A percentile compares a stretch with the other conserved stretches of the same genome.
These are phyloP conservation scores for Geotrupes spiniger DNA, from an alignment of 2,888 invertebrate genomes.

Conservation along the genomic window DNA sequence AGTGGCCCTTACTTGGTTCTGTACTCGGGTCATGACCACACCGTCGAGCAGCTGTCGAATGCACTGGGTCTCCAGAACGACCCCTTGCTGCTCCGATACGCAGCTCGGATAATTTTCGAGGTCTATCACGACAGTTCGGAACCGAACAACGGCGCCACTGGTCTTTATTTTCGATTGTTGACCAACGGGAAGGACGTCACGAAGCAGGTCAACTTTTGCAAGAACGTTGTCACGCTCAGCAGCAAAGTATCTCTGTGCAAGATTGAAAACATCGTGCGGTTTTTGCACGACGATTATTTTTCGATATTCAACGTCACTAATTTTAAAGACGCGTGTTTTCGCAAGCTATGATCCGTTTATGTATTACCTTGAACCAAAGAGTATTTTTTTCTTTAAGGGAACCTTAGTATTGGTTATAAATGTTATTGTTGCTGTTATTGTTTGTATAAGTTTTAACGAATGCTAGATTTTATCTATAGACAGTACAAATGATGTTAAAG, in stretches of 20 bases:
- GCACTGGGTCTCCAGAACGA: constrained; percentile 71
- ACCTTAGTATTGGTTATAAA: too few relatives aligned
- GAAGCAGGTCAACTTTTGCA: constrained; percentile 76
- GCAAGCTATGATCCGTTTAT: constrained; percentile 9
- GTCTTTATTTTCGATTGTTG: constrained; percentile 78
- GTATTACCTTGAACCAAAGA: too few relatives aligned
- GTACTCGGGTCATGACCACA: constrained; percentile 87
- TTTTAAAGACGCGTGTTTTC: constrained; percentile 76
- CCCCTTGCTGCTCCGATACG: constrained; percentile 76
- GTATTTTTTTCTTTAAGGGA: too few relatives aligned
- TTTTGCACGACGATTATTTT: constrained; percentile 86
- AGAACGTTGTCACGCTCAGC: constrained; percentile 56
- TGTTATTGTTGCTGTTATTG: too few relatives aligned
- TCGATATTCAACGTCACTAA: constrained; percentile 80
- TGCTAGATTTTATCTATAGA: too few relatives aligned
- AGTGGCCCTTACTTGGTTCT: constrained; percentile 46
- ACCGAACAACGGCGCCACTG: constrained; percentile 50
- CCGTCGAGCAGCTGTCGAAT: constrained; percentile 77
- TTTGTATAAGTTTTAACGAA: too few relatives aligned
- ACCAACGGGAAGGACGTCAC: constrained; percentile 88
- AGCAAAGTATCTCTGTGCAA: constrained; percentile 67
- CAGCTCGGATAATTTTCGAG: constrained; percentile 83
- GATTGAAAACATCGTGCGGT: constrained; percentile 82
- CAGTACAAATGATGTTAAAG: too few relatives aligned
- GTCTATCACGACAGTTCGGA: constrained; percentile 70